These are phyloP conservation scores for Hydropsyche tenuis DNA, from an alignment of 1,140 invertebrate species.

Conservation along the genomic window DNA sequence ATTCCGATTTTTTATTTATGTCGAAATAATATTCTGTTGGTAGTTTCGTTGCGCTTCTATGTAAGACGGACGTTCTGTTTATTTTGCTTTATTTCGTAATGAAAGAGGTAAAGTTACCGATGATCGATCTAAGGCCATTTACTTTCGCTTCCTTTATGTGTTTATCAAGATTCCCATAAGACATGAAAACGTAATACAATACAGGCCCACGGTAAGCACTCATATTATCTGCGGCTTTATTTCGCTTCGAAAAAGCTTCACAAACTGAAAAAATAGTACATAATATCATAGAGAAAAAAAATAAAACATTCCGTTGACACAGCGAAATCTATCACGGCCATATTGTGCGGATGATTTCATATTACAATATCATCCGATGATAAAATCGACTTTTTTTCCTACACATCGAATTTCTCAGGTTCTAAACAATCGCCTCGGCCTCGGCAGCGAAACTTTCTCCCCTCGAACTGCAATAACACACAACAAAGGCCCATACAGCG, in stretches of 20 bases:
- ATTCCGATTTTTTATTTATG: too few species aligned
- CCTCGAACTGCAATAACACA: too few species aligned
- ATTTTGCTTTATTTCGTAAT: constrained; percentile 51
- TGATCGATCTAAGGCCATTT: constrained; percentile 51
- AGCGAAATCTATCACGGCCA: too few species aligned
- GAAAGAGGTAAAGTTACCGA: constrained; percentile 51
- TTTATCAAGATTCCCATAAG: constrained; percentile 49
- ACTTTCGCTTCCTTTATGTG: constrained; percentile 46
- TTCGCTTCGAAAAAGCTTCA: constrained; percentile 1
- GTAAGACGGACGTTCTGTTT: constrained; percentile 14
- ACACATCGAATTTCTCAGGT: too few species aligned
- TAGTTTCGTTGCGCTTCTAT: constrained; percentile 8
- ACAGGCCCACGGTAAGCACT: constrained; percentile 29
- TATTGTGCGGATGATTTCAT: too few species aligned
- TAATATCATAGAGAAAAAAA: too few species aligned
- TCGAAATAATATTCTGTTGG: neutral
- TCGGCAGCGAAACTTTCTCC: too few species aligned
- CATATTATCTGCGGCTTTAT: constrained; percentile 22
- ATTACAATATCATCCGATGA: too few species aligned
- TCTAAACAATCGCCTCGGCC: too few species aligned
- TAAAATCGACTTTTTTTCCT: too few species aligned
- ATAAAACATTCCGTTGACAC: too few species aligned
- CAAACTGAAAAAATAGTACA: neutral
- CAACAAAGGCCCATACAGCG: too few species aligned
- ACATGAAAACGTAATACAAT: constrained; percentile 47